Conservation (phyloP, 1,140 invertebrate genomes). For the Drosophila punjabiensis region DNA sequence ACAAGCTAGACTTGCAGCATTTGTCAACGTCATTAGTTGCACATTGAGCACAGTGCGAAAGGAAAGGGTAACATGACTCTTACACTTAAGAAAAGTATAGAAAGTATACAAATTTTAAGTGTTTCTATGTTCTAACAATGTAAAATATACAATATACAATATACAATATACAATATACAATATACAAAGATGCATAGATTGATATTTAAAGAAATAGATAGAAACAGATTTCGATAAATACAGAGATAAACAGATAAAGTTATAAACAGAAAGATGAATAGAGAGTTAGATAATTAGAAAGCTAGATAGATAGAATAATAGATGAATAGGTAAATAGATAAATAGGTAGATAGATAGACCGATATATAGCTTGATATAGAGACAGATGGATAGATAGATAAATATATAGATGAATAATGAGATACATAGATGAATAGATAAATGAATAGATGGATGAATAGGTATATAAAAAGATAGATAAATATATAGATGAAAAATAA, state of each 20-base stretch:
- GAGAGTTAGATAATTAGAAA: too few relatives aligned
- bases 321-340: background rate
- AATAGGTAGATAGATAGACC: background rate
- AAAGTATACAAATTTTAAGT: background rate
- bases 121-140: background rate
- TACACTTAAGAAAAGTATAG: background rate
- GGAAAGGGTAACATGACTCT: background rate
- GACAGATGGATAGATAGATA: background rate
- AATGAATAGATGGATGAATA: too few relatives aligned
- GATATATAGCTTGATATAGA: background rate
- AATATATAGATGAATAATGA: too few relatives aligned
- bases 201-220: background rate
- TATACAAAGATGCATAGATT: background rate
- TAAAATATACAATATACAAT: background rate
- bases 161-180: background rate
- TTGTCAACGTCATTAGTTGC: slow-evolving; percentile 52
- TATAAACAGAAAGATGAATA: too few relatives aligned
- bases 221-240: background rate
- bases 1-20: slow-evolving; percentile 10
- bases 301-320: background rate
- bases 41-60: slow-evolving; percentile 4
- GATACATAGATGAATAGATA: background rate
- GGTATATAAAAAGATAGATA: too few relatives aligned
- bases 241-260: too few relatives aligned
- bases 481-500: too few relatives aligned